phyloP scores from a whole-genome alignment of 2,113 vertebrate species.

The Phyllopteryx taeniolatus region DNA sequence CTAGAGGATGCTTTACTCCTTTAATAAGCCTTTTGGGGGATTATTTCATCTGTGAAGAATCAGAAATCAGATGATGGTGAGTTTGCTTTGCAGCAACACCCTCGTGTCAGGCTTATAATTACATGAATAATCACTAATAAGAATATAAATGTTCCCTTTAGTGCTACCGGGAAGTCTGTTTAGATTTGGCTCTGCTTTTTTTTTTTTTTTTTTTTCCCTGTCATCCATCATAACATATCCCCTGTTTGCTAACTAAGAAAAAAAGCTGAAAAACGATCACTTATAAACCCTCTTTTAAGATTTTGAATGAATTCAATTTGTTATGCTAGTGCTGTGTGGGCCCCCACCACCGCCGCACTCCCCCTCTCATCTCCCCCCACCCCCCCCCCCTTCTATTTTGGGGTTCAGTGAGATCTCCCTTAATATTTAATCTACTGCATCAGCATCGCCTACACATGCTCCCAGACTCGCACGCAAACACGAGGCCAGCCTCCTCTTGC shows the following conservation, averaged over 20 bases:
- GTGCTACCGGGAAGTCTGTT: not conserved
- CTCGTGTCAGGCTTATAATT: not conserved
- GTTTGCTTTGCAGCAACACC: constrained; percentile 18
- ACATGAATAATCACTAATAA: constrained; percentile 21
- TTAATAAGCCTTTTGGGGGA: not conserved
- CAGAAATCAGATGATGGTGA: constrained; percentile 11
- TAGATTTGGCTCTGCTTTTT: not conserved
- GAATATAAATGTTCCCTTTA: constrained; percentile 13
- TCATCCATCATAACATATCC: not conserved
- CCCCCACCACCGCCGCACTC: constrained; percentile 8
- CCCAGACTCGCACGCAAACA: constrained; percentile 70
- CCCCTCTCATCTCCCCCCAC: not conserved
- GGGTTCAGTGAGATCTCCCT: constrained; percentile 66
- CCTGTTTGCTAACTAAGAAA: constrained; percentile 8
- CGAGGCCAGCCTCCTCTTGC: constrained; percentile 65
- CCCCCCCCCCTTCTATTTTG: constrained; percentile 61
- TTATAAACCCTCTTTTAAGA: constrained; percentile 9
- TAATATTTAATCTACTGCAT: constrained; percentile 77
- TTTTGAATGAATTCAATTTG: constrained; percentile 19
- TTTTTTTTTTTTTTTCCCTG: too few species aligned
- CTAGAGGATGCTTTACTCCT: constrained; percentile 14
- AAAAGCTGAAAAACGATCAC: constrained; percentile 6
- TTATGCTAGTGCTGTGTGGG: constrained; percentile 31
- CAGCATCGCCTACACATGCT: constrained; percentile 70
- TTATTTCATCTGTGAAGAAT: constrained; percentile 7